phyloP scores from a whole-genome alignment of 1,140 invertebrate species.

The Choristoneura fumiferana region DNA sequence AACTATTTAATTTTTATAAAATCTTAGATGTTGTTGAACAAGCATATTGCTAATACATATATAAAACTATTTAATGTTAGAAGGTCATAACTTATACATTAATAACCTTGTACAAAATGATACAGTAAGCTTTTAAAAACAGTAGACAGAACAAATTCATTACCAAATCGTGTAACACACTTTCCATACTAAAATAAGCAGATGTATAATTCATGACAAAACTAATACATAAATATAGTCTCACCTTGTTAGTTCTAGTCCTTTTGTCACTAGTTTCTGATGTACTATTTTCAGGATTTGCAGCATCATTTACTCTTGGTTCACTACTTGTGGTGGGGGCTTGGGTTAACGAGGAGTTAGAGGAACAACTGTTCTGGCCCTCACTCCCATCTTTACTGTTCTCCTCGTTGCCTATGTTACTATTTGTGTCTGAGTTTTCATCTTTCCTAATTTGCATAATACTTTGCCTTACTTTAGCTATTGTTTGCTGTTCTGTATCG shows the following conservation, averaged over 20 bases:
- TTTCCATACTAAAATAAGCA: conserved; percentile 29
- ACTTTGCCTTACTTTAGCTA: conserved; percentile 81
- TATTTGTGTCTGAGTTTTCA: conserved; percentile 38
- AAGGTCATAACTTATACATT: too few species aligned
- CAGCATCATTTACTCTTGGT: conserved; percentile 37
- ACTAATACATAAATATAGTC: too few species aligned
- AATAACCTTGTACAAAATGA: too few species aligned
- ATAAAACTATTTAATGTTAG: too few species aligned
- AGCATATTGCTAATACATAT: too few species aligned
- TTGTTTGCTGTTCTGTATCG: conserved; percentile 81
- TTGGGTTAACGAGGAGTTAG: conserved; percentile 39
- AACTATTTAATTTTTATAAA: too few species aligned
- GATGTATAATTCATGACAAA: too few species aligned
- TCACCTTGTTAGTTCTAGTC: conserved; percentile 11
- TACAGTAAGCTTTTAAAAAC: not conserved
- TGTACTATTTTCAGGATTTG: conserved; percentile 26
- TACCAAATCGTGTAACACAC: not conserved
- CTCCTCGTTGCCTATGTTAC: conserved; percentile 40
- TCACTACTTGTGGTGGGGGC: conserved; percentile 36
- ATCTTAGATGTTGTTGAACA: too few species aligned
- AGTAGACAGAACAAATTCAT: not conserved
- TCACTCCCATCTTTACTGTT: conserved; percentile 44
- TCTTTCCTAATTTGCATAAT: conserved; percentile 72
- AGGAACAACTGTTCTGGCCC: conserved; percentile 30
- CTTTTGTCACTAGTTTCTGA: not conserved